Conservation (phyloP, 2,113 vertebrate species). For the Eurystomus gularis region DNA sequence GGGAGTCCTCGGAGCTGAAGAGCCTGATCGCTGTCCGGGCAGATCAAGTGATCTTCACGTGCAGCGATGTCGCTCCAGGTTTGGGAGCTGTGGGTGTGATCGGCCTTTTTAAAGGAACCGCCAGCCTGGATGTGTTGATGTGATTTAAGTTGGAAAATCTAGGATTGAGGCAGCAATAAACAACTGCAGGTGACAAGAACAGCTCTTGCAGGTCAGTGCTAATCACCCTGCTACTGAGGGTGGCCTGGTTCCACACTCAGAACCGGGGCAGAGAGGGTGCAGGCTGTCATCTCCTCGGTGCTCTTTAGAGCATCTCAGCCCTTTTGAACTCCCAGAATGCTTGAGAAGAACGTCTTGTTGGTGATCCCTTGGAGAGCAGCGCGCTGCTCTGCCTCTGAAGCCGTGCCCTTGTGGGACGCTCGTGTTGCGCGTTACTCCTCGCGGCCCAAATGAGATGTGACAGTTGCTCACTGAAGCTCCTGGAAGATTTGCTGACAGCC, state of each 20-base stretch:
- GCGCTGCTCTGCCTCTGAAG: background rate
- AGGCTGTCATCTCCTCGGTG: background rate
- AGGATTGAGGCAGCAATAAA: background rate
- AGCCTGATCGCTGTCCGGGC: background rate
- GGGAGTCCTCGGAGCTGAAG: background rate
- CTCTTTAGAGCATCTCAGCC: background rate
- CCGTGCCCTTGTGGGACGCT: background rate
- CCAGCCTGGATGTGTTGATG: background rate
- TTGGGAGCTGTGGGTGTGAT: background rate
- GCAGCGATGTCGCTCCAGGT: background rate
- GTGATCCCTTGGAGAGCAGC: background rate
- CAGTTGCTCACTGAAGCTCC: background rate
- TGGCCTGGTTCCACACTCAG: background rate
- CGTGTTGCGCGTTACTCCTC: background rate
- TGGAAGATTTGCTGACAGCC: background rate
- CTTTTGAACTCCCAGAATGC: background rate
- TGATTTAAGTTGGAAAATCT: background rate
- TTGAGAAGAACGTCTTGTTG: background rate
- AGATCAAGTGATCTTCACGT: fast-evolving
- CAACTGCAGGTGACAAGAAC: background rate
- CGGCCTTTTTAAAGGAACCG: background rate
- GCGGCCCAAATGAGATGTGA: constrained; percentile 23
- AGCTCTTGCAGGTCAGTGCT: background rate
- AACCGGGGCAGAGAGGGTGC: background rate
- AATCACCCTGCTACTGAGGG: background rate